A percentile compares a stretch with the other conserved stretches of the same genome.
These are phyloP conservation scores for Sylvilagus bachmani DNA, from an alignment of 2,113 vertebrate genomes.

Conservation along the genomic window DNA sequence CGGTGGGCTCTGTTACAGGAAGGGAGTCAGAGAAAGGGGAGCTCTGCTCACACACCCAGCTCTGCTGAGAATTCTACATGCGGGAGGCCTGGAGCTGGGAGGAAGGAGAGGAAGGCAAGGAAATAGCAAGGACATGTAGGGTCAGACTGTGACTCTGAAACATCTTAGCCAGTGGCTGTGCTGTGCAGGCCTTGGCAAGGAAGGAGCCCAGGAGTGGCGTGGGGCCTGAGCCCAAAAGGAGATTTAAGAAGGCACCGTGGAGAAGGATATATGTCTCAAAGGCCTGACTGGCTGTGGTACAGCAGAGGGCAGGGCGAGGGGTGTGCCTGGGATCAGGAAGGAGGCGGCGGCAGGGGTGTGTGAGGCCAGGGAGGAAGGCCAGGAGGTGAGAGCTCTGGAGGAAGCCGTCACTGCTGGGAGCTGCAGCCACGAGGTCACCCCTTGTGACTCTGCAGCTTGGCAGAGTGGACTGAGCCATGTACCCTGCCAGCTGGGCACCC, in stretches of 20 bases:
- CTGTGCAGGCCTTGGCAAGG: not conserved
- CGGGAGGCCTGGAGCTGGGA: not conserved
- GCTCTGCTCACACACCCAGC: not conserved
- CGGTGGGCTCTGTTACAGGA: constrained; percentile 18
- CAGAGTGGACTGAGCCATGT: not conserved
- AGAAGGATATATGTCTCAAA: not conserved
- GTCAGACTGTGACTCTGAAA: not conserved
- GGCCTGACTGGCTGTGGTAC: not conserved
- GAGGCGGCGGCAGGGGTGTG: no score
- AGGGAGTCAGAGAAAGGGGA: constrained; percentile 61
- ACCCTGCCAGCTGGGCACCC: rapidly evolving
- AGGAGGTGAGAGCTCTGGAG: not conserved
- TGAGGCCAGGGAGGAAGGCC: not conserved
- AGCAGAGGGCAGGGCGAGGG: not conserved
- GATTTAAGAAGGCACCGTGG: not conserved
- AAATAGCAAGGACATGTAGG: not conserved
- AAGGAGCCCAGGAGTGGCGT: not conserved
- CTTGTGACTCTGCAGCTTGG: not conserved
- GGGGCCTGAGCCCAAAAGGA: not conserved
- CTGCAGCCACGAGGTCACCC: not conserved
- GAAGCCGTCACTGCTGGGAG: not conserved
- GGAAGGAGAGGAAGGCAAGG: not conserved
- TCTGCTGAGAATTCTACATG: not conserved
- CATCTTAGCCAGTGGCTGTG: not conserved
- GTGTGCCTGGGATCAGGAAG: rapidly evolving